phyloP scores from a whole-genome alignment of 2,888 invertebrate species.

The Melitaea athalia region DNA sequence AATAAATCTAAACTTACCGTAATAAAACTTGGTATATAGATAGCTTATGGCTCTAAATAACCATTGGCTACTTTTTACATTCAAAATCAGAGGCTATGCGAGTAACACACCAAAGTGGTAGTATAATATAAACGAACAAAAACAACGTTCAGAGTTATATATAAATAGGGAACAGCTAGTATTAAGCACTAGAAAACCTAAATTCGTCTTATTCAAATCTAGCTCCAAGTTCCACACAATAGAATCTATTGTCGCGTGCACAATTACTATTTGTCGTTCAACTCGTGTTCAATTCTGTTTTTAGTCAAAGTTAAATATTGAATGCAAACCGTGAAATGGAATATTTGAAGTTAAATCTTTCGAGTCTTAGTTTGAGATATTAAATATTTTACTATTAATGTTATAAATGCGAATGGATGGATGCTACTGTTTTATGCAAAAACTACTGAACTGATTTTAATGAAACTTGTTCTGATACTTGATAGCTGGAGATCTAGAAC shows the following conservation, averaged over 20 bases:
- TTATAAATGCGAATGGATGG: no score
- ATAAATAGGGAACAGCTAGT: neutral
- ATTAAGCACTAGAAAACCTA: neutral
- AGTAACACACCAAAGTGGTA: no score
- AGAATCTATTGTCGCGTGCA: constrained; percentile 15
- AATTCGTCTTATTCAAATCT: neutral
- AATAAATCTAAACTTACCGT: no score
- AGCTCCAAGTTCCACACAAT: neutral
- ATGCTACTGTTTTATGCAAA: no score
- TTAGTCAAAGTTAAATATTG: constrained; percentile 39
- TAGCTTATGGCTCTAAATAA: no score
- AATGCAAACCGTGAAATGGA: constrained; percentile 54
- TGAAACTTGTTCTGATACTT: no score
- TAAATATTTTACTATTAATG: neutral
- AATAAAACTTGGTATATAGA: no score
- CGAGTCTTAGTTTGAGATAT: neutral
- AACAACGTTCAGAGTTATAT: neutral
- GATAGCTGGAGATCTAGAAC: no score
- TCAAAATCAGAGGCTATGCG: no score
- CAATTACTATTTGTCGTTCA: constrained; percentile 17
- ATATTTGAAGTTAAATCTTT: constrained; percentile 24
- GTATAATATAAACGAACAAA: neutral
- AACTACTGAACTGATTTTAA: no score
- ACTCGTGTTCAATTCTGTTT: constrained; percentile 20
- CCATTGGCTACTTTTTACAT: no score